Conservation (phyloP, 2,888 invertebrate species). For the Tanytarsus gracilentus region DNA sequence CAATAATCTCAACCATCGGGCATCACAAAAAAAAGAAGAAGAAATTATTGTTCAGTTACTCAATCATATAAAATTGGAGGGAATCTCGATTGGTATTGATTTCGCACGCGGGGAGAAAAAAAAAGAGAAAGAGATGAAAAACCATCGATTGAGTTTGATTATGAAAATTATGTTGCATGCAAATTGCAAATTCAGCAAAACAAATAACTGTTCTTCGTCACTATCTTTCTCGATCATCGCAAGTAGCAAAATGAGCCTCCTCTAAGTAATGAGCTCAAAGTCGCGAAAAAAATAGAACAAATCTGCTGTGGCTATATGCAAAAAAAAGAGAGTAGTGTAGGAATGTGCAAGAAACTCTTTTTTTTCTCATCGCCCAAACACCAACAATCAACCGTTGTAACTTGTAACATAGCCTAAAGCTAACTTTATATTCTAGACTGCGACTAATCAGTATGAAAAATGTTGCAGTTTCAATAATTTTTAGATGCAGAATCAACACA, state of each 20-base stretch:
- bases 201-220: conserved; percentile 24
- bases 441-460: not conserved
- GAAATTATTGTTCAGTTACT: not conserved
- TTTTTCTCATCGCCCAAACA: not conserved
- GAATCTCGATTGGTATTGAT: conserved; percentile 10
- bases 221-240: conserved; percentile 29
- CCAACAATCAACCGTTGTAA: conserved; percentile 23
- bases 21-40: not conserved
- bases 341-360: not conserved
- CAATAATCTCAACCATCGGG: no score
- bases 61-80: not conserved
- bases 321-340: not conserved
- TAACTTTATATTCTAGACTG: not conserved
- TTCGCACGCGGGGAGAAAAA: not conserved
- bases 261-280: conserved; percentile 21
- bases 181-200: conserved; percentile 19
- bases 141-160: not conserved
- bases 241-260: no score
- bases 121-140: not conserved
- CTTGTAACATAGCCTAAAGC: not conserved
- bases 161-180: conserved; percentile 18
- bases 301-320: not conserved
- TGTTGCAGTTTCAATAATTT: conserved; percentile 3
- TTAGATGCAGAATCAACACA: not conserved
- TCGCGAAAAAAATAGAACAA: conserved; percentile 17